phyloP scores from a whole-genome alignment of 2,888 invertebrate species.

The Ophraella communa region DNA sequence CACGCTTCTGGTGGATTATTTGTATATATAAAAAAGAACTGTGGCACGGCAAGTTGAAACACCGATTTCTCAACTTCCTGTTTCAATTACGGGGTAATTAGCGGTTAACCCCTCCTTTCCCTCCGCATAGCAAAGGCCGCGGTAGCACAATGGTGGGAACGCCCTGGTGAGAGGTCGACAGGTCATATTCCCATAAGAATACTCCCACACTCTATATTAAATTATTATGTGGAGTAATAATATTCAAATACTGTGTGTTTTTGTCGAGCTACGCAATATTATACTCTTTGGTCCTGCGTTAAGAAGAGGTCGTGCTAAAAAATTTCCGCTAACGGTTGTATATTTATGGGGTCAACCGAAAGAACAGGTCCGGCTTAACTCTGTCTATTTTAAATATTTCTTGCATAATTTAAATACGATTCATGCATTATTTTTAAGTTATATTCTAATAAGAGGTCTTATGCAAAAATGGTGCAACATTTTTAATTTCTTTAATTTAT shows the following conservation, averaged over 20 bases:
- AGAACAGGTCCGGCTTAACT: constrained; percentile 7
- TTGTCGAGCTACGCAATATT: constrained; percentile 33
- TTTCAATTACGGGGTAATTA: constrained; percentile 60
- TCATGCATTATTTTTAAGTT: no score
- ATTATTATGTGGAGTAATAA: constrained; percentile 48
- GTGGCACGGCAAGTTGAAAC: constrained; percentile 21
- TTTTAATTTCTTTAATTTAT: no score
- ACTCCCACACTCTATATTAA: constrained; percentile 60
- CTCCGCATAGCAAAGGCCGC: constrained; percentile 44
- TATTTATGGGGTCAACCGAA: constrained; percentile 23
- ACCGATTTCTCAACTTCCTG: constrained; percentile 59
- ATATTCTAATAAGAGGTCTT: no score
- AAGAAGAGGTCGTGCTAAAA: constrained; percentile 28
- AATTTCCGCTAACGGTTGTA: constrained; percentile 20
- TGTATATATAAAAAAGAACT: not conserved
- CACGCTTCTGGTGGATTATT: not conserved
- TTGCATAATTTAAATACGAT: no score
- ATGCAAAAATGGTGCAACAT: no score
- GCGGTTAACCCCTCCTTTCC: constrained; percentile 48
- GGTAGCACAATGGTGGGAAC: constrained; percentile 60
- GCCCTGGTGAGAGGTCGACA: constrained; percentile 59
- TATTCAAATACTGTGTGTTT: constrained; percentile 38
- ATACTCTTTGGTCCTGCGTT: constrained; percentile 6
- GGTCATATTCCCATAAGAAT: constrained; percentile 62
- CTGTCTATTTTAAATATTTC: no score